phyloP scores from a whole-genome alignment of 2,797 vertebrate genomes.

The Typhlichthys subterraneus region DNA sequence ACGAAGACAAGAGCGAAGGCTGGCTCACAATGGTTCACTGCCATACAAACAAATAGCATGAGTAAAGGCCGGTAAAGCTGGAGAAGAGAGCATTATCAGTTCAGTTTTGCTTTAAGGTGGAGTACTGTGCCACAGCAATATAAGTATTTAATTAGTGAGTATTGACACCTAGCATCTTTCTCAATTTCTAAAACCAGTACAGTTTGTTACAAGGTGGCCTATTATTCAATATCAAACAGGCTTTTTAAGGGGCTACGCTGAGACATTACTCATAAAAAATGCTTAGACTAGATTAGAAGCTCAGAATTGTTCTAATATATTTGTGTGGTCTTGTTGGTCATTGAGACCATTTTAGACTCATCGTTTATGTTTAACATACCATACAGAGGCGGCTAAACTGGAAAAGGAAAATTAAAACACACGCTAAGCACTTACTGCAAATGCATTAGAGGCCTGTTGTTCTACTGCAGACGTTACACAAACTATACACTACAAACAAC shows the following conservation, averaged over 20 bases:
- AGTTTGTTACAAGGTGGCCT: too few species aligned
- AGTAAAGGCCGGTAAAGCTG: neutral
- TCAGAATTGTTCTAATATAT: constrained; percentile 6
- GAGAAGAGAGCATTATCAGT: neutral
- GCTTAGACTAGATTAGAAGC: neutral
- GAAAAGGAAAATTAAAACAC: constrained; percentile 38
- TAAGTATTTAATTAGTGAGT: neutral
- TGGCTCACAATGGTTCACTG: constrained; percentile 20
- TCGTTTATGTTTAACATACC: too few species aligned
- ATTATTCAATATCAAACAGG: neutral
- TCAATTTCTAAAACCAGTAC: too few species aligned
- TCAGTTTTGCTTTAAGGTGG: neutral
- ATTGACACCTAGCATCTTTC: neutral
- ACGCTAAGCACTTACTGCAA: constrained; percentile 45
- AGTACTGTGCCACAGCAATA: neutral
- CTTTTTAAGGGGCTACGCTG: neutral
- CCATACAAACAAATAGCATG: constrained; percentile 10
- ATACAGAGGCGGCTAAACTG: too few species aligned
- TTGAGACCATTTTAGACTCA: neutral
- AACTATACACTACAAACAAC: too few species aligned
- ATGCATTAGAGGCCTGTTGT: constrained; percentile 18
- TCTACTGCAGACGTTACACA: too few species aligned
- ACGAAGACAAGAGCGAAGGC: constrained; percentile 27
- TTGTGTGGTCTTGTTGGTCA: constrained; percentile 12
- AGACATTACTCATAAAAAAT: neutral